Conservation (phyloP, 2,797 vertebrate species). For the Epinephelus awoara region DNA sequence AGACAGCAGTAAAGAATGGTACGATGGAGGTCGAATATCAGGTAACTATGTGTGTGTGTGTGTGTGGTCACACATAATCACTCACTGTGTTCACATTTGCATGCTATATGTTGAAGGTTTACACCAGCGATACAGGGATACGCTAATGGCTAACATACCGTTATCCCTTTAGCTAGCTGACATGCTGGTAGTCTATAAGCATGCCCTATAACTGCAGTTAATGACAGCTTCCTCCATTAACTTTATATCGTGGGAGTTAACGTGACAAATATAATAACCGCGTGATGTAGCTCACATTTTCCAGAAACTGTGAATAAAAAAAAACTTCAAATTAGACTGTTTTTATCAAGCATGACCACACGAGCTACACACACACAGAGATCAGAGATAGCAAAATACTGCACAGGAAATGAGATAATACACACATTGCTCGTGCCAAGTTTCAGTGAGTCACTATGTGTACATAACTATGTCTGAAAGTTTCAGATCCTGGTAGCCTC, state of each 20-base stretch:
- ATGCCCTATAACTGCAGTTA: neutral
- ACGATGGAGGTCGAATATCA: conserved; percentile 93
- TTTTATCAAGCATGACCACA: neutral
- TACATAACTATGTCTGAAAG: neutral
- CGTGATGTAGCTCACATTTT: neutral
- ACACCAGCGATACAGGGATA: neutral
- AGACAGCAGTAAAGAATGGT: conserved; percentile 86
- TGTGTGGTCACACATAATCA: neutral
- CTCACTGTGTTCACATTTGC: neutral
- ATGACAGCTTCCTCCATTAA: no score
- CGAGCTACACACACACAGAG: neutral
- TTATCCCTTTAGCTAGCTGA: conserved; percentile 26
- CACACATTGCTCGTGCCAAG: no score
- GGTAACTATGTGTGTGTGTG: conserved; percentile 76
- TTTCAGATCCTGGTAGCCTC: conserved; percentile 2
- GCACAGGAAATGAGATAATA: neutral
- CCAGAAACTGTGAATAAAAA: neutral
- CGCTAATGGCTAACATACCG: neutral
- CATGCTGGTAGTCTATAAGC: neutral
- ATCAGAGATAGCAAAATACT: neutral
- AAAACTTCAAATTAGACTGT: neutral
- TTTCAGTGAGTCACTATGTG: neutral
- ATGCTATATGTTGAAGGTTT: neutral
- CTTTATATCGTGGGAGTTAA: neutral
- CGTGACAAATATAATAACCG: neutral